Evolutionary conservation across 1,140 invertebrate genomes (phyloP).

Genomic region (Ostrea edulis): DNA sequence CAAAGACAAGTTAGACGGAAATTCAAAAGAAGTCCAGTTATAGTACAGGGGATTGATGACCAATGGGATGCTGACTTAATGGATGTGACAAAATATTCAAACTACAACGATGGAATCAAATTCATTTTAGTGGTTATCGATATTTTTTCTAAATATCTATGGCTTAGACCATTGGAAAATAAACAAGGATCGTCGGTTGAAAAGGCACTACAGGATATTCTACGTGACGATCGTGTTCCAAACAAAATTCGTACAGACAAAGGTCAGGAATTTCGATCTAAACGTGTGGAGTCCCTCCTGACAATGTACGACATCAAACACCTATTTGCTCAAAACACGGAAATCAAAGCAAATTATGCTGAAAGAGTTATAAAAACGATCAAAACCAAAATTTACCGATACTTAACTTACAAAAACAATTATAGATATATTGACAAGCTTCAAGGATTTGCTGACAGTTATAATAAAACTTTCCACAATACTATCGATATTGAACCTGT

Average conservation of each 20-base stretch:
- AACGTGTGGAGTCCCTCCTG: not conserved
- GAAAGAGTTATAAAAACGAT: slow-evolving; percentile 46
- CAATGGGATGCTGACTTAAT: slow-evolving; percentile 45
- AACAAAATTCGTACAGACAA: slow-evolving; percentile 28
- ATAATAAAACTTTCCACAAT: slow-evolving; percentile 1
- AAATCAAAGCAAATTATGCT: slow-evolving; percentile 36
- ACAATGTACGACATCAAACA: not conserved
- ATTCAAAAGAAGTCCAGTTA: slow-evolving; percentile 16
- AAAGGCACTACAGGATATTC: slow-evolving; percentile 12
- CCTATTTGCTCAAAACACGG: slow-evolving; percentile 42
- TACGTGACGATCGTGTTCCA: not conserved
- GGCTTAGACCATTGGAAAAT: slow-evolving; percentile 23
- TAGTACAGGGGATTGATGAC: slow-evolving; percentile 45
- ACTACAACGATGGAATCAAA: slow-evolving; percentile 8
- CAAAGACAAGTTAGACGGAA: slow-evolving; percentile 27
- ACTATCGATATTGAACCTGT: slow-evolving; percentile 24
- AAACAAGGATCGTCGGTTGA: slow-evolving; percentile 33
- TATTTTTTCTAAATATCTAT: slow-evolving; percentile 40
- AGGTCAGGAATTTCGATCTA: slow-evolving; percentile 26
- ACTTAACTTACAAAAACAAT: slow-evolving; percentile 25
- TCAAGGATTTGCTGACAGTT: not conserved
- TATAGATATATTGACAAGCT: slow-evolving; percentile 23
- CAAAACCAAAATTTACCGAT: slow-evolving; percentile 38
- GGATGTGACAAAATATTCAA: slow-evolving; percentile 43
- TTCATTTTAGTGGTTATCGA: slow-evolving; percentile 39